These are phyloP conservation scores for Rhagoletis zephyria DNA, from an alignment of 1,140 invertebrate genomes.

Conservation along the genomic window DNA sequence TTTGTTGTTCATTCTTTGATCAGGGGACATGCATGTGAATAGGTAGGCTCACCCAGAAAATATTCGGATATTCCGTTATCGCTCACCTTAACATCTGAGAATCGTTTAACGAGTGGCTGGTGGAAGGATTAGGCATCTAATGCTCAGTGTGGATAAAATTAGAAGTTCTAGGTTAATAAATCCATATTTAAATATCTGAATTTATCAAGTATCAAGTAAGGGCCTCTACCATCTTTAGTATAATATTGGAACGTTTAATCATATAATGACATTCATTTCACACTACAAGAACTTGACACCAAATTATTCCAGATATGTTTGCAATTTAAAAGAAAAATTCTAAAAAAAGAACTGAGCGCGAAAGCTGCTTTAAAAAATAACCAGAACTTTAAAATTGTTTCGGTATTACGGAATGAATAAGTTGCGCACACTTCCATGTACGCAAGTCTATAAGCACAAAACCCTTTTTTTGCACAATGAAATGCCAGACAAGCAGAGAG, in stretches of 20 bases:
- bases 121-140: too few relatives aligned
- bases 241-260: neutral
- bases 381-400: conserved; percentile 14
- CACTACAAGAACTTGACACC: neutral
- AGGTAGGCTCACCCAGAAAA: too few relatives aligned
- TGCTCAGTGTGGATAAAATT: too few relatives aligned
- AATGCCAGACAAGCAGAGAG: conserved; percentile 38
- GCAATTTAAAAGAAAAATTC: neutral
- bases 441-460: neutral
- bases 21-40: too few relatives aligned
- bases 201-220: too few relatives aligned
- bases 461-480: conserved; percentile 14
- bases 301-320: conserved; percentile 13
- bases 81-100: too few relatives aligned
- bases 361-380: neutral
- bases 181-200: too few relatives aligned
- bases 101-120: too few relatives aligned
- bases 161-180: too few relatives aligned
- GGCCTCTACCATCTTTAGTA: too few relatives aligned
- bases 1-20: too few relatives aligned
- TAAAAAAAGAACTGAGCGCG: neutral
- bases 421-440: neutral
- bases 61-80: too few relatives aligned
- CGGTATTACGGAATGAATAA: neutral
- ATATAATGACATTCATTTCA: conserved; percentile 28